phyloP scores from a whole-genome alignment of 1,140 invertebrate species.

The Holcopasites calliopsidis region DNA sequence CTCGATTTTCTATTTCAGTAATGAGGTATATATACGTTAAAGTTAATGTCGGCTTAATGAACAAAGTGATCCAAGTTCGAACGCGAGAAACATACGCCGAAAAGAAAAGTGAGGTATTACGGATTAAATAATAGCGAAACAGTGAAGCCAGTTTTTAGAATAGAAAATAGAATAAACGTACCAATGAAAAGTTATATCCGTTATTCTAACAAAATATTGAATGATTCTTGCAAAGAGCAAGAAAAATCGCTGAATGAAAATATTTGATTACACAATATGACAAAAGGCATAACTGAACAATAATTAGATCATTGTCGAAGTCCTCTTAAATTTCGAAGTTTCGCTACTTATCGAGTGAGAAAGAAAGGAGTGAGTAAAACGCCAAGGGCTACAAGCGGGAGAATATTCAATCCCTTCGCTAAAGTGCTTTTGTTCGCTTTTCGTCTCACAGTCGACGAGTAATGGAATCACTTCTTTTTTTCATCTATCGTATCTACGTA shows the following conservation, averaged over 20 bases:
- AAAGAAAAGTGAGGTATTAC: not conserved
- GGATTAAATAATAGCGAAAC: not conserved
- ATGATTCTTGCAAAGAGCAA: too few species aligned
- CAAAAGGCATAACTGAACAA: too few species aligned
- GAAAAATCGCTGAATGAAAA: too few species aligned
- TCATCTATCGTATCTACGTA: slow-evolving; percentile 13
- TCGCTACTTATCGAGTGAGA: too few species aligned
- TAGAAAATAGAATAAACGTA: too few species aligned
- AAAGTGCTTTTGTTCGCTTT: not conserved
- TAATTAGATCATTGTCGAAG: too few species aligned
- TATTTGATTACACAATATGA: too few species aligned
- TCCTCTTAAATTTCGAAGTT: too few species aligned
- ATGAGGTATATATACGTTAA: slow-evolving; percentile 64
- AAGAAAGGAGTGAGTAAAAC: too few species aligned
- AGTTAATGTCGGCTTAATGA: slow-evolving; percentile 35
- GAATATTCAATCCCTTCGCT: slow-evolving; percentile 39
- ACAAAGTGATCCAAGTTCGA: slow-evolving; percentile 8
- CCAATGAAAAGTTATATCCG: too few species aligned
- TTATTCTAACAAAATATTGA: too few species aligned
- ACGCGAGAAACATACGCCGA: not conserved
- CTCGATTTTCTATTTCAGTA: slow-evolving; percentile 46
- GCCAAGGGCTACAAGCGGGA: not conserved
- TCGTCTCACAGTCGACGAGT: not conserved
- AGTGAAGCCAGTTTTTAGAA: not conserved
- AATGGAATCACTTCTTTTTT: not conserved